Evolutionary conservation across 2,888 invertebrate species (phyloP), one percentile per base, ranked within the genome.

Genomic region (Drosophila picticornis): DNA sequence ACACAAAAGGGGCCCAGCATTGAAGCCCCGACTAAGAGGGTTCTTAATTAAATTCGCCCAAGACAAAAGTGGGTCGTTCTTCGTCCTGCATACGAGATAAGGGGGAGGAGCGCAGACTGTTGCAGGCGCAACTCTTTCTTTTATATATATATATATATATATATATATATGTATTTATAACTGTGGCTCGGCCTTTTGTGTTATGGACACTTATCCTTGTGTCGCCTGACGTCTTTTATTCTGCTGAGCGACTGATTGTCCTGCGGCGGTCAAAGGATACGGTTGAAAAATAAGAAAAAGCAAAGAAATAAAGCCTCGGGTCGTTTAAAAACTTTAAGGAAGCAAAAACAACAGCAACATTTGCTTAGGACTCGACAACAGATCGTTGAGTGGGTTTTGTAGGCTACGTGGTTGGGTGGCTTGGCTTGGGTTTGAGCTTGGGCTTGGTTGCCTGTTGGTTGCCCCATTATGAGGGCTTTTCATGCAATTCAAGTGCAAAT

Each of bases 41-140:
- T 86, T 88, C 90, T 90, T 86, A 86, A 86, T 86, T 86, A 86
- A 86, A 86, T 86, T 86, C 87, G 72, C 66, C 56, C 90, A 88
- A 84, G 85, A 90, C 84, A 85, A 58, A 69, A 70, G 90, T 77
- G 75, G 83, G 71, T 80, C 72, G 67, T 22, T n/a, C 29, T 29
- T 53, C 16, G 38, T 53, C 72, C 56, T 73, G 83, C 62, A 40
- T 43, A 25, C 43, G 27, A 16, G 27, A 25, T 19, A 50, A 19
- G 27, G n/a, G n/a, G 6, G 51, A 2, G n/a, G n/a, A 40, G 36
- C 6, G 25, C 2, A 4, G 22, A 22, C 34, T 46, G 25, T 25
- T 16, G 46, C 16, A 16, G 27, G 29, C 22, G 38, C 65, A 72
- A 57, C 61, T 53, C 32, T 56, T 48, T 38, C 22, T 56, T 56